Conservation (phyloP, 2,113 vertebrate species). For the Chunga burmeisteri region DNA sequence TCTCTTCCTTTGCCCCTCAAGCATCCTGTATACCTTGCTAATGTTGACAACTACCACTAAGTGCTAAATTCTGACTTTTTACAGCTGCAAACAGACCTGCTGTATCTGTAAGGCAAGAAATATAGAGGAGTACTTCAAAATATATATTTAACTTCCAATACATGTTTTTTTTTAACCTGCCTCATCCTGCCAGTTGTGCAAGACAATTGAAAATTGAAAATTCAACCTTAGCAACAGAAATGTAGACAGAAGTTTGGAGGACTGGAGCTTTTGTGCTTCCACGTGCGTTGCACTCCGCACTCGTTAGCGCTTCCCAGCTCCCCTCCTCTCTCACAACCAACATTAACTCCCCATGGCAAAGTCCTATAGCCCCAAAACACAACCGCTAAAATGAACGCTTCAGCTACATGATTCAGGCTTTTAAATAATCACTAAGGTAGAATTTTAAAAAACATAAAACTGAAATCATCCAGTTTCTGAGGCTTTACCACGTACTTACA, state of each 20-base stretch:
- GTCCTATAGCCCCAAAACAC: background rate
- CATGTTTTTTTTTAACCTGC: background rate
- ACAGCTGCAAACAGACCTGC: background rate
- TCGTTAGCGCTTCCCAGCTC: background rate
- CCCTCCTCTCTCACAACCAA: background rate
- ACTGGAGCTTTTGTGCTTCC: background rate
- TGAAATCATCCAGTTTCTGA: rapidly evolving
- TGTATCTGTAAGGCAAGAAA: background rate
- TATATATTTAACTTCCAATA: rapidly evolving
- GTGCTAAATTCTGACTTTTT: background rate
- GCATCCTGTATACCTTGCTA: background rate
- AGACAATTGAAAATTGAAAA: background rate
- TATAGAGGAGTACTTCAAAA: rapidly evolving
- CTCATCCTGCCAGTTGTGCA: background rate
- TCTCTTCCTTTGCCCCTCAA: background rate
- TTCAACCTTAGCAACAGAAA: background rate
- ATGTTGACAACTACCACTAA: too few species aligned
- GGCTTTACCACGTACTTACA: background rate
- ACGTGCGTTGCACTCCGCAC: rapidly evolving
- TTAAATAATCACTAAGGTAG: background rate
- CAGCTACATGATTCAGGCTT: background rate
- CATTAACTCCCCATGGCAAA: background rate
- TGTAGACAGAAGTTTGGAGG: rapidly evolving
- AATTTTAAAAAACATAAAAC: background rate
- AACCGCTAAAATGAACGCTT: rapidly evolving